These are phyloP conservation scores for Cerastoderma edule DNA, from an alignment of 2,888 invertebrate species.

Conservation along the genomic window DNA sequence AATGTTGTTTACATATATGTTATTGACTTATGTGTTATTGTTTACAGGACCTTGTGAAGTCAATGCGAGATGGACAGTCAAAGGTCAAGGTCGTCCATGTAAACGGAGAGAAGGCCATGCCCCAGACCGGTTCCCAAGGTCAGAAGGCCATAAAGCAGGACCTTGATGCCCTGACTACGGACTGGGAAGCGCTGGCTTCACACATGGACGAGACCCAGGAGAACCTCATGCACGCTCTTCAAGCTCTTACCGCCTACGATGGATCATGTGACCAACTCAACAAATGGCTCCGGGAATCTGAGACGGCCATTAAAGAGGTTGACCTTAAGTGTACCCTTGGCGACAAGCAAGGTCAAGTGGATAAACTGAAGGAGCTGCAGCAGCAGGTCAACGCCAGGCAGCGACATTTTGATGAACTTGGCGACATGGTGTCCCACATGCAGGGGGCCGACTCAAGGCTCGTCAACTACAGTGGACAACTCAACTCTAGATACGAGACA, in stretches of 20 bases:
- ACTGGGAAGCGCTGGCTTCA: conserved; percentile 95
- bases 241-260: conserved; percentile 90
- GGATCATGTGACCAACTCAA: conserved; percentile 90
- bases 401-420: conserved; percentile 93
- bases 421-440: conserved; percentile 93
- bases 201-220: conserved; percentile 92
- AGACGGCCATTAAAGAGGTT: conserved; percentile 93
- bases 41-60: conserved; percentile 76
- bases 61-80: conserved; percentile 83
- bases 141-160: conserved; percentile 96
- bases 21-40: too few relatives aligned
- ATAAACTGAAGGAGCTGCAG: conserved; percentile 87
- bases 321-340: conserved; percentile 91
- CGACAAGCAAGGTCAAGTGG: conserved; percentile 91
- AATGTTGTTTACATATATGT: too few relatives aligned
- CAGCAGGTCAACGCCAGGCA: conserved; percentile 90
- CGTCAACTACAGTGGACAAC: conserved; percentile 93
- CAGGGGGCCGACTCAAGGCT: conserved; percentile 93
- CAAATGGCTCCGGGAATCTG: conserved; percentile 93
- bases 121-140: conserved; percentile 96
- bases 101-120: conserved; percentile 94
- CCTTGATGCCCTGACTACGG: conserved; percentile 89
- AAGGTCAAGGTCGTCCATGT: conserved; percentile 93
- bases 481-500: conserved; percentile 88
- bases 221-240: conserved; percentile 94